Conservation (phyloP, 2,888 invertebrate genomes). For the Microctonus aethiopoides region DNA sequence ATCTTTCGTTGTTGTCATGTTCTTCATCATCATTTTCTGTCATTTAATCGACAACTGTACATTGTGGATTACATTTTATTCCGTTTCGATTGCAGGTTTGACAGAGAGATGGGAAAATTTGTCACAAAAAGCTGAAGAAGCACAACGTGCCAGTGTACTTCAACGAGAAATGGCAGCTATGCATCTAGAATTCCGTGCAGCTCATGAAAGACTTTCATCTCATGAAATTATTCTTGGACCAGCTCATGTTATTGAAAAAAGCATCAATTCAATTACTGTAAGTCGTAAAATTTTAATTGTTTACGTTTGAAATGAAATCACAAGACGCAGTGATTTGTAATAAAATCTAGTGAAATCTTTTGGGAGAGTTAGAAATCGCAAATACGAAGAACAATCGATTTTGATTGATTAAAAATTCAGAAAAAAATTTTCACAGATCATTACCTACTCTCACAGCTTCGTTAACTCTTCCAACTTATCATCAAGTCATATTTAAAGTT, state of each 20-base stretch:
- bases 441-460: too few relatives aligned
- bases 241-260: slow-evolving; percentile 64
- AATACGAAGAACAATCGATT: too few relatives aligned
- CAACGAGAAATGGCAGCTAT: slow-evolving; percentile 64
- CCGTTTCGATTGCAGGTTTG: slow-evolving; percentile 55
- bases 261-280: slow-evolving; percentile 67
- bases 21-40: not conserved
- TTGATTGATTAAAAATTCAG: too few relatives aligned
- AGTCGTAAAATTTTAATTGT: too few relatives aligned
- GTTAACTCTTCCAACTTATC: too few relatives aligned
- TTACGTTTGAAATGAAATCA: too few relatives aligned
- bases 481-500: not conserved
- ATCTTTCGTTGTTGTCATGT: too few relatives aligned
- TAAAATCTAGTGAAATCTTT: too few relatives aligned
- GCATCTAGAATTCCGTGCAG: slow-evolving; percentile 59
- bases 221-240: slow-evolving; percentile 59
- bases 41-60: not conserved
- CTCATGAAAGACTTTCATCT: slow-evolving; percentile 58
- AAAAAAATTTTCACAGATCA: too few relatives aligned
- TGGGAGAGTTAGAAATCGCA: too few relatives aligned
- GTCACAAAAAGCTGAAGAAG: slow-evolving; percentile 64
- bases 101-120: slow-evolving; percentile 68
- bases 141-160: slow-evolving; percentile 62
- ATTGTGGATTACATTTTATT: slow-evolving; percentile 1
- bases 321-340: too few relatives aligned